Conservation (phyloP, 1,140 invertebrate genomes). For the Carposina sasakii region DNA sequence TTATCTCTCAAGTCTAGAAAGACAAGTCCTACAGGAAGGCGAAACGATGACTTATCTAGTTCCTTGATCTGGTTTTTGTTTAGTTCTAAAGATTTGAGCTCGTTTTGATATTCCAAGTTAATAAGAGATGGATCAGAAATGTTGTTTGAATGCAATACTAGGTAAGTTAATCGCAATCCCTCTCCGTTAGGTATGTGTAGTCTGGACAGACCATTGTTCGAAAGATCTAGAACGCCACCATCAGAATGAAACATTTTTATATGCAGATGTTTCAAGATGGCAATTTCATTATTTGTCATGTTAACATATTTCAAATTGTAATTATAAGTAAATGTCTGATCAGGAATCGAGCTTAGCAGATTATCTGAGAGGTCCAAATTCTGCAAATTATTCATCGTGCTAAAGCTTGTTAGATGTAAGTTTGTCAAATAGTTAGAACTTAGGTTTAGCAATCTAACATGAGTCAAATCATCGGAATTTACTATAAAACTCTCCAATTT, state of each 20-base stretch:
- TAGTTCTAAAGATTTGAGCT: conserved; percentile 39
- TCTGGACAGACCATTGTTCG: conserved; percentile 43
- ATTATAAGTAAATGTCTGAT: conserved; percentile 37
- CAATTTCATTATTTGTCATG: conserved; percentile 45
- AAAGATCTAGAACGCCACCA: conserved; percentile 49
- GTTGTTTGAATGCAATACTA: conserved; percentile 46
- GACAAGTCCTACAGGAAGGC: conserved; percentile 34
- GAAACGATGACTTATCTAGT: conserved; percentile 38
- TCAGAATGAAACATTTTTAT: conserved; percentile 46
- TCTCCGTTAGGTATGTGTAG: conserved; percentile 42
- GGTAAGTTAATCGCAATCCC: conserved; percentile 31
- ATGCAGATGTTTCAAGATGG: conserved; percentile 31
- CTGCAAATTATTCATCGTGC: conserved; percentile 43
- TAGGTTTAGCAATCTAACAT: conserved; percentile 50
- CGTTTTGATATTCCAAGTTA: conserved; percentile 36
- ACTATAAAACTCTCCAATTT: conserved; percentile 42
- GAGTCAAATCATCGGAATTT: conserved; percentile 37
- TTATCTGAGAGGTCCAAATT: conserved; percentile 58
- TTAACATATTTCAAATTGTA: conserved; percentile 43
- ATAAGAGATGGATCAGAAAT: conserved; percentile 38
- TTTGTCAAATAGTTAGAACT: conserved; percentile 43
- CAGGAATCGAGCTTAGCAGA: conserved; percentile 40
- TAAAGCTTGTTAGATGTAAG: conserved; percentile 46
- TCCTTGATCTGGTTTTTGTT: conserved; percentile 41
- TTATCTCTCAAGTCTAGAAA: conserved; percentile 51